Percentiles rank a stretch among this genome's conserved stretches.
Conservation (phyloP, 2,113 vertebrate species). For the Isurus oxyrinchus region DNA sequence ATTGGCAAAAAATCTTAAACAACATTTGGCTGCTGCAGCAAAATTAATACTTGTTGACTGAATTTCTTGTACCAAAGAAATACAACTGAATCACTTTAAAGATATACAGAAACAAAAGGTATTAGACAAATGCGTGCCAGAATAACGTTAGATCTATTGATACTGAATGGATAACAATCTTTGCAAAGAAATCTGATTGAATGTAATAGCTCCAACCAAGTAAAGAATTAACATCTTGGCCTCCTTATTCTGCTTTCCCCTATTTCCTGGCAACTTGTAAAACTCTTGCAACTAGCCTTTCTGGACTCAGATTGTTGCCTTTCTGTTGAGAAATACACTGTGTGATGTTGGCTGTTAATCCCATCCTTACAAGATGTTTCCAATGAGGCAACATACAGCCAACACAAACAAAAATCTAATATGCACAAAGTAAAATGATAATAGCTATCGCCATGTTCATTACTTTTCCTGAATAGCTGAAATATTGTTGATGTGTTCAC, state of each 20-base stretch:
- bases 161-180: background rate
- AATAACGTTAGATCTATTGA: background rate
- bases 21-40: background rate
- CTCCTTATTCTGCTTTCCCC: background rate
- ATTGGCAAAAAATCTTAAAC: background rate
- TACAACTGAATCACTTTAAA: background rate
- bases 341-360: background rate
- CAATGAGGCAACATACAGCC: background rate
- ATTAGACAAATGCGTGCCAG: background rate
- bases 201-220: background rate
- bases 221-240: background rate
- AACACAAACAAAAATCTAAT: background rate
- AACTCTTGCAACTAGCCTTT: background rate
- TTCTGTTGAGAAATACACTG: background rate
- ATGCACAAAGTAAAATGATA: background rate
- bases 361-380: background rate
- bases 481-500: background rate
- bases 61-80: background rate
- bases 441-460: background rate
- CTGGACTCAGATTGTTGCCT: background rate
- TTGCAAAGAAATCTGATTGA: background rate
- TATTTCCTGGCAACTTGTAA: background rate
- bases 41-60: background rate
- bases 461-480: background rate
- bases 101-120: background rate